Conservation (phyloP, 2,888 invertebrate genomes). For the Marronus borbonicus region DNA sequence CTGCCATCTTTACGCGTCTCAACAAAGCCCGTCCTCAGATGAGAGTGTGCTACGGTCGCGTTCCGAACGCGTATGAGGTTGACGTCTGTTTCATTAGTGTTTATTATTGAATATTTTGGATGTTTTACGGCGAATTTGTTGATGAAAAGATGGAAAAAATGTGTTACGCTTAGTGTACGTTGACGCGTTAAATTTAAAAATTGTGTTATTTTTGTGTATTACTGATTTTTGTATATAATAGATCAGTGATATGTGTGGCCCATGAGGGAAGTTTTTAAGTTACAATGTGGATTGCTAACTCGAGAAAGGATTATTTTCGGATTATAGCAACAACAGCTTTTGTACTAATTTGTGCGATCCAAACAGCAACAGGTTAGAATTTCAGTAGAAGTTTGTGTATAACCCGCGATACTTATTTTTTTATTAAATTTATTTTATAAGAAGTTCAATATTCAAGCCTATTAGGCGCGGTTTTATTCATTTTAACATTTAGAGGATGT, state of each 20-base stretch:
- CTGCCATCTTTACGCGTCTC: conserved; percentile 68
- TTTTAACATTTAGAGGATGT: too few species aligned
- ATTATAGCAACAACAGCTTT: conserved; percentile 72
- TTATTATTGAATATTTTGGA: conserved; percentile 34
- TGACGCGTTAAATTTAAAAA: conserved; percentile 57
- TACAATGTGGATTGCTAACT: conserved; percentile 81
- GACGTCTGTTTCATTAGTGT: conserved; percentile 36
- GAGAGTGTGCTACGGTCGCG: conserved; percentile 56
- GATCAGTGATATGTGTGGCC: conserved; percentile 63
- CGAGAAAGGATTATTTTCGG: conserved; percentile 80
- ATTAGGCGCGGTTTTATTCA: too few species aligned
- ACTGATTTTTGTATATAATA: conserved; percentile 29
- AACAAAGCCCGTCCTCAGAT: conserved; percentile 63
- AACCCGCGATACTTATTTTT: too few species aligned
- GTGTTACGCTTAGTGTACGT: conserved; percentile 62
- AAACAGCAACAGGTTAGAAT: conserved; percentile 75
- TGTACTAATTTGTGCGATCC: conserved; percentile 60
- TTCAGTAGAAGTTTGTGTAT: not conserved
- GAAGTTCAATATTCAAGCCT: too few species aligned
- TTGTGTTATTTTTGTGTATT: conserved; percentile 58
- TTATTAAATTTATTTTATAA: too few species aligned
- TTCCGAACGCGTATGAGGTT: conserved; percentile 52
- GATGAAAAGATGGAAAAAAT: conserved; percentile 55
- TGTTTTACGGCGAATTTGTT: conserved; percentile 51
- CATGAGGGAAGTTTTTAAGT: conserved; percentile 69